Conservation (phyloP, 2,797 vertebrate genomes). For the Brachyrhaphis roseni region DNA sequence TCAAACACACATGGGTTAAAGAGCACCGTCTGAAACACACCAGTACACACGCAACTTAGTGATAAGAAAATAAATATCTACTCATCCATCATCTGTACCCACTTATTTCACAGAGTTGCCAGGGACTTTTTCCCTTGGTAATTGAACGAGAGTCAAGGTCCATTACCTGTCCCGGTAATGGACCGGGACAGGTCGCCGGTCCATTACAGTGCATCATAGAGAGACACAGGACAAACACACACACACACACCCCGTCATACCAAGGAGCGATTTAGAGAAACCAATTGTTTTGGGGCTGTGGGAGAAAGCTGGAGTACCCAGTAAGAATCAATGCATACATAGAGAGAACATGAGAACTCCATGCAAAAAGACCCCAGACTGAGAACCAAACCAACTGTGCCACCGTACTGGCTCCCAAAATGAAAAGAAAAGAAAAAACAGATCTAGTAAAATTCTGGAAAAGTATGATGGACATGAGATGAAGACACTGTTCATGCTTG, state of each 20-base stretch:
- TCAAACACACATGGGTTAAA: not conserved
- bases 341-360: not conserved
- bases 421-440: not conserved
- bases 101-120: not conserved
- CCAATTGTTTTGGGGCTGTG: not conserved
- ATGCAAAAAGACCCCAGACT: not conserved
- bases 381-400: not conserved
- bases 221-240: not conserved
- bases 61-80: not conserved
- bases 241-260: not conserved
- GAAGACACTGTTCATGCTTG: not conserved
- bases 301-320: not conserved
- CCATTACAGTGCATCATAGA: not conserved
- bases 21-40: not conserved
- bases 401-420: not conserved
- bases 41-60: not conserved
- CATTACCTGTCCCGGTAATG: no score
- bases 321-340: not conserved
- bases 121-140: not conserved
- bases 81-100: not conserved
- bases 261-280: not conserved
- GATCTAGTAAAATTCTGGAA: not conserved
- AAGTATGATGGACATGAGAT: not conserved
- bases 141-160: not conserved
- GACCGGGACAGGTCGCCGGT: not conserved